Conservation (phyloP, 1,140 invertebrate genomes). For the Anagrus nilaparvatae region DNA sequence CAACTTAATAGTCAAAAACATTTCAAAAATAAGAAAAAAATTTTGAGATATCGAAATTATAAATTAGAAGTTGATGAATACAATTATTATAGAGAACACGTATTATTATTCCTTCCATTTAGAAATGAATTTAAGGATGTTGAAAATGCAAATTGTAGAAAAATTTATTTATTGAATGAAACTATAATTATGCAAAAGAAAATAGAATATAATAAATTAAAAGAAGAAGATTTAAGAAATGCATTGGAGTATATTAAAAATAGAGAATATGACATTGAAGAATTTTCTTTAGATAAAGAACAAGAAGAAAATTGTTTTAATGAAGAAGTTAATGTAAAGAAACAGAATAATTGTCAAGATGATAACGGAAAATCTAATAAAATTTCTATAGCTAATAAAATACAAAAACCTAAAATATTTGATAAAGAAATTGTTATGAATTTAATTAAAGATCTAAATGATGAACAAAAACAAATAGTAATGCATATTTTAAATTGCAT, state of each 20-base stretch:
- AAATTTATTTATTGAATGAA: slow-evolving; percentile 7
- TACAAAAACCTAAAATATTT: not conserved
- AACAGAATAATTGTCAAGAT: not conserved
- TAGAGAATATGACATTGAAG: not conserved
- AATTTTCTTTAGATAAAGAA: not conserved
- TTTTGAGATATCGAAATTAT: slow-evolving; percentile 12
- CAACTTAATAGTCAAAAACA: not conserved
- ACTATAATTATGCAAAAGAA: not conserved
- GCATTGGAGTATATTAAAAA: not conserved
- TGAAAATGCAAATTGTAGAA: slow-evolving; percentile 14
- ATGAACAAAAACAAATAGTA: slow-evolving; percentile 10
- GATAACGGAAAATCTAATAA: not conserved
- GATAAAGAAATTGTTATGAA: slow-evolving; percentile 12
- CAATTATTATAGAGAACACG: slow-evolving; percentile 21
- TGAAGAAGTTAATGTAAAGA: not conserved
- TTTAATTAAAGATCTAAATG: slow-evolving; percentile 13
- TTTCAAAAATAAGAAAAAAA: slow-evolving; percentile 3
- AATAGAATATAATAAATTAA: not conserved
- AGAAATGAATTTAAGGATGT: slow-evolving; percentile 19
- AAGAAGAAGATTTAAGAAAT: not conserved
- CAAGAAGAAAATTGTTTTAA: not conserved
- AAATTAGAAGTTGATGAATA: slow-evolving; percentile 16
- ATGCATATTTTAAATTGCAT: slow-evolving; percentile 16
- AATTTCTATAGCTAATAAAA: not conserved
- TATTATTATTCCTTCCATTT: slow-evolving; percentile 21